Evolutionary conservation across 2,888 invertebrate genomes (phyloP), one percentile per base, ranked within the genome.

Genomic region (Bombylius major): DNA sequence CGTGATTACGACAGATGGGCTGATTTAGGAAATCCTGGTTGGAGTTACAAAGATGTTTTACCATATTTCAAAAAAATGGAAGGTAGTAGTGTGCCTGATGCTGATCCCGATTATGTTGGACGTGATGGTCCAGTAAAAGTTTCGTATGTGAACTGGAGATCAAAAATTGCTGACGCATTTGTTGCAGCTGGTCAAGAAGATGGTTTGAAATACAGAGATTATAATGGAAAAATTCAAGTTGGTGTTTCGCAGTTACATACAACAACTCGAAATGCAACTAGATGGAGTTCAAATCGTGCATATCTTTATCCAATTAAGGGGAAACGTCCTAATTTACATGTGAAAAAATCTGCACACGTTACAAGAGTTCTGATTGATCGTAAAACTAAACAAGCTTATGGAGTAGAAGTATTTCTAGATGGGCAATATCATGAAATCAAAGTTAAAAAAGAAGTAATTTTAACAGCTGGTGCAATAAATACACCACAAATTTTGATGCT

Each of bases 401-500:
- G 82, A 5, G 79, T 85, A 0, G 69, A 78, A 62, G 79, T 81
- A 56, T 69, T 75, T 0, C 70, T 75, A 47, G 72, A 76, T 54
- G 72, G 75, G 1, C 62, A 72, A 55, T 70, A 68, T 48, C 70
- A 72, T 39, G 70, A 71, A 50, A 79, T 80, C 0, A 67, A 65
- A 55, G 85, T 83, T 0, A 73, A 77, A 48, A 81, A 78, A 63
- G 87, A 87, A 71, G 81, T 90, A 0, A 83, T 91, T 55, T 60
- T 89, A 5, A 82, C 85, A 11, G 87, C 84, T 4, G 90, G 90
- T 0, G 81, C 89, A 1, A 83, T 91, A 56, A 88, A 87, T 62
- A 82, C 85, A 1, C 89, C 92, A 0, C 91, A 92, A 66, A 69
- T 93, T 9, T 77, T 92, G 7, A 86, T 91, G 88, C 69, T 89